These are phyloP conservation scores for Panzeria rudis DNA, from an alignment of 2,888 invertebrate genomes.

Conservation along the genomic window DNA sequence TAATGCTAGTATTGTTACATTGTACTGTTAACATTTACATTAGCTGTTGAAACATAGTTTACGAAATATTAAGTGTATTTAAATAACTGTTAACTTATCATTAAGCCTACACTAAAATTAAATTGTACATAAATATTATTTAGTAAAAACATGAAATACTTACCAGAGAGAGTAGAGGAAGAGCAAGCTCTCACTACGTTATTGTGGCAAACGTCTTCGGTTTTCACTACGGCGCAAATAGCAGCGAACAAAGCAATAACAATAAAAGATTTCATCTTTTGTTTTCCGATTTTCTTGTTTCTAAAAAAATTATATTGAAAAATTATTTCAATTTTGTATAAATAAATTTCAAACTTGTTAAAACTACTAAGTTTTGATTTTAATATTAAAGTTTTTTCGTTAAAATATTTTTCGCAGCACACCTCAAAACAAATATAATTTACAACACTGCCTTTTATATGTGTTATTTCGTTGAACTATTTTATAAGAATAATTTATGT, in stretches of 20 bases:
- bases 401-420: constrained; percentile 7
- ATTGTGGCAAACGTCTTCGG: constrained; percentile 86
- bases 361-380: constrained; percentile 22
- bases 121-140: not conserved
- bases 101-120: constrained; percentile 8
- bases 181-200: constrained; percentile 85
- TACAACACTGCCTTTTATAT: constrained; percentile 9
- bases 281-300: constrained; percentile 76
- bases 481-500: constrained; percentile 50
- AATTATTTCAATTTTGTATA: constrained; percentile 13
- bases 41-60: not conserved
- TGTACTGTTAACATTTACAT: constrained; percentile 9
- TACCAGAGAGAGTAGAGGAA: constrained; percentile 76
- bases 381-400: not conserved
- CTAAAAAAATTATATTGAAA: constrained; percentile 18
- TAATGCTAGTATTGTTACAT: not conserved
- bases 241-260: constrained; percentile 84
- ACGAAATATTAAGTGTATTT: constrained; percentile 45
- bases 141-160: constrained; percentile 72
- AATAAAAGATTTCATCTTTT: constrained; percentile 86
- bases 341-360: constrained; percentile 32
- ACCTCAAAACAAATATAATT: constrained; percentile 39
- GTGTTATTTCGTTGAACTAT: constrained; percentile 51
- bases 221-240: constrained; percentile 83
- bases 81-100: constrained; percentile 36